Base-by-base conservation (phyloP, 2,888 invertebrate species). In the Agrilus mali region DNA sequence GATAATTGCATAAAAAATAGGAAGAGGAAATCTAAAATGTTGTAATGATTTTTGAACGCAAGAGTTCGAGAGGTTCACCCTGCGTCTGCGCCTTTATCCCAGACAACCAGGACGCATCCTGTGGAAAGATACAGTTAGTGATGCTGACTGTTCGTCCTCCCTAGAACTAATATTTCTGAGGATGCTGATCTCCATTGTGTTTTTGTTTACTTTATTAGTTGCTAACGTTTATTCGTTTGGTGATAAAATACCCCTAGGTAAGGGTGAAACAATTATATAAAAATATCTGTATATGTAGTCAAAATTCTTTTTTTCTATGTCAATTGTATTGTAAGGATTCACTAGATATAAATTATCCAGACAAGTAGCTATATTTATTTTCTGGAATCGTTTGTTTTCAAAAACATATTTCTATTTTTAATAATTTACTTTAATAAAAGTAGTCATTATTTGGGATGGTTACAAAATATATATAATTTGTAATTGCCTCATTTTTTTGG, bases 191-290 rank as follows among this genome's bases (percentile, higher is more conserved):
- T 27, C 27, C 2, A 4, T 27, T 27, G 10, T 58, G 48, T 52
- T 60, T 53, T 57, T 61, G 53, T 55, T 60, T 49, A 54, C 57
- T 50, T 54, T 57, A 50, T 44, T 57, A 42, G 45, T 50, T 40
- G 51, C 55, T 47, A 55, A 27, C 8, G 27, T 55, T 33, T 48
- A 52, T 38, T 60, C 60, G 36, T 58, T 59, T 33, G 55, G 58
- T 38, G 66, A 66, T 45, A 65, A 66, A 53, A 61, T 66, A 43
- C 64, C 65, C 17, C 47, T 66, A 44, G 66, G 66, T 66, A 54
- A 61, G 63, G 6, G 12, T 41, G 4, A 35, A 16, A 14, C 20
- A 20, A 20, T 20, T 17, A 6, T 17, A 17, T 7, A 38, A 38
- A 16, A 32, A 38, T 20, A 20, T 6, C 3, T 22, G 8, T 22